Evolutionary conservation across 1,140 invertebrate genomes (phyloP), one percentile per base, ranked within the genome.

Genomic region (Asbolus verrucosus): DNA sequence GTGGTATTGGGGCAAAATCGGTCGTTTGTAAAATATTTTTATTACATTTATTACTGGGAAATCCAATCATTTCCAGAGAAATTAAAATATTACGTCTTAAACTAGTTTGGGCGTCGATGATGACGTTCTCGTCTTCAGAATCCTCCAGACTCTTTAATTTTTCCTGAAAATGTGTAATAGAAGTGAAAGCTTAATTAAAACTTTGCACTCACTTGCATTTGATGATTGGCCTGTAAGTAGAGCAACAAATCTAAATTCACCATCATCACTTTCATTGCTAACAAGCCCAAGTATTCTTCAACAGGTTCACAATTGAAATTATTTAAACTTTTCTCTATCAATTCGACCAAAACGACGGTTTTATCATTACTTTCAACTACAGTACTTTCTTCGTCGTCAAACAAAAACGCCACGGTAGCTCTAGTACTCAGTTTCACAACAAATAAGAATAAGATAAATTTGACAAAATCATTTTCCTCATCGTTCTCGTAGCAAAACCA

Each of bases 291-390:
- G 50, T 46, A 46, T 15, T 39, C 36, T 13, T 43, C 39, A 33
- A 13, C 6, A 8, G 59, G 15, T 19, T 60, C 65, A 50, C 9
- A n/a, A n/a, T n/a, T 6, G 6, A 31, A 43, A 6, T 46, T 8
- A 30, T 50, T 60, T n/a, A 71, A 63, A 33, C 65, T 33, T 27
- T 67, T 66, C n/a, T 71, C 65, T 9, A 71, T 33, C 30, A 71
- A 31, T 33, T 71, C 65, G 1, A 11, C 5, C 46, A 71, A 50
- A 33, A 8, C 30, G 13, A 31, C 9, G 14, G 38, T 21, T 50
- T 67, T 43, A 11, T 67, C 36, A 6, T 67, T 46, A 60, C 15
- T 38, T 24, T 65, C 68, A n/a, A 65, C 61, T 2, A 71, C 24
- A 18, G 65, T 67, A 46, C 18, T 31, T 15, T 50, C 54, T 33